phyloP scores from a whole-genome alignment of 2,888 invertebrate genomes.

The Myopa tessellatipennis region DNA sequence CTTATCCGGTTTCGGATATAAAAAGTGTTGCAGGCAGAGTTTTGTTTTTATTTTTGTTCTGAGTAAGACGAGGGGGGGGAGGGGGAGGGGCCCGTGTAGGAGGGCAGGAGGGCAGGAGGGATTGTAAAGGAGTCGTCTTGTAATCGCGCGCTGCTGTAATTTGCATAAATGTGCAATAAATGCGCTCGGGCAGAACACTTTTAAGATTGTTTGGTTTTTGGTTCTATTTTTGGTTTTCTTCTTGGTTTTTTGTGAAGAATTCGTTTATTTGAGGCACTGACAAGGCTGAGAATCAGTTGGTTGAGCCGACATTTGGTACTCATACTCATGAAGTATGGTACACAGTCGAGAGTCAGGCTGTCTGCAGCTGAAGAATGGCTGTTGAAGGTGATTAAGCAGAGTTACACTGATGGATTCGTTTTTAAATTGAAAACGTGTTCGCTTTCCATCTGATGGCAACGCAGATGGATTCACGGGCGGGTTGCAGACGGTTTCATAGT shows the following conservation, averaged over 20 bases:
- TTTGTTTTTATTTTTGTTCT: slow-evolving; percentile 5
- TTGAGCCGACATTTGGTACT: neutral
- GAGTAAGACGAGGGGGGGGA: neutral
- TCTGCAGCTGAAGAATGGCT: neutral
- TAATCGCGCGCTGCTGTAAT: slow-evolving; percentile 23
- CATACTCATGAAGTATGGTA: neutral
- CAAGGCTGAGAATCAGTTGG: slow-evolving; percentile 9
- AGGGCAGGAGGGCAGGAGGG: neutral
- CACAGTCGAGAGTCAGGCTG: neutral
- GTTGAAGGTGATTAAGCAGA: neutral
- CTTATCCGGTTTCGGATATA: too few relatives aligned
- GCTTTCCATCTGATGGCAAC: neutral
- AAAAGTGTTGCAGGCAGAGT: neutral
- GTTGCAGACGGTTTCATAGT: neutral
- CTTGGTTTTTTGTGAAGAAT: neutral
- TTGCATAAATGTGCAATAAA: slow-evolving; percentile 38
- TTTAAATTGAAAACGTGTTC: neutral
- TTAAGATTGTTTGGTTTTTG: slow-evolving; percentile 2
- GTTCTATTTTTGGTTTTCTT: neutral
- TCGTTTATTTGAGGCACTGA: slow-evolving; percentile 15
- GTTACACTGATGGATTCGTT: slow-evolving; percentile 22
- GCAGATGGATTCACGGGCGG: neutral
- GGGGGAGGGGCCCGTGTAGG: too few relatives aligned
- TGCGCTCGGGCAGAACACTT: slow-evolving; percentile 37
- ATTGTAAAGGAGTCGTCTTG: slow-evolving; percentile 9